These are phyloP conservation scores for Rhadina sibilatrix DNA, from an alignment of 2,113 vertebrate genomes.

Conservation along the genomic window DNA sequence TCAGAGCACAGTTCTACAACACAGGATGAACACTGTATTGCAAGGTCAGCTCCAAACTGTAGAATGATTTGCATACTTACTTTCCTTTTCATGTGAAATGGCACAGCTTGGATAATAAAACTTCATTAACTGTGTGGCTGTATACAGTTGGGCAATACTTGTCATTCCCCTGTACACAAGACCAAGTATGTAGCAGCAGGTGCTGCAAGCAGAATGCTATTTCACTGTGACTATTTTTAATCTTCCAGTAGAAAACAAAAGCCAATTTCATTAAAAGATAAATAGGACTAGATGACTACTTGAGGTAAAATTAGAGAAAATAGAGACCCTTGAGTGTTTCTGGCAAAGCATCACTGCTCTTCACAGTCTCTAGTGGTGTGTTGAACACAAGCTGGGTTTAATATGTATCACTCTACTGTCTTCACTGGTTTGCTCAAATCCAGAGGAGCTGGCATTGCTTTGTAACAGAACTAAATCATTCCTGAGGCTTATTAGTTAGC, in stretches of 20 bases:
- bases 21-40: background rate
- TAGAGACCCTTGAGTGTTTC: background rate
- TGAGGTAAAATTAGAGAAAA: background rate
- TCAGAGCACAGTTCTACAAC: background rate
- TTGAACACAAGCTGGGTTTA: background rate
- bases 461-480: background rate
- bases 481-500: background rate
- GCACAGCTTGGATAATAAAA: background rate
- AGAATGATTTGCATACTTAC: background rate
- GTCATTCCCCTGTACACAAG: background rate
- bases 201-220: background rate
- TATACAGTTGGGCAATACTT: background rate
- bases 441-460: background rate
- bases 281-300: background rate
- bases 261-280: background rate
- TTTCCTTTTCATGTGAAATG: background rate
- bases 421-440: background rate
- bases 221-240: background rate
- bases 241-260: constrained; percentile 1
- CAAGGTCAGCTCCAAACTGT: background rate
- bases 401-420: background rate
- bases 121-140: background rate
- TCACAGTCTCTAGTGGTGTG: background rate
- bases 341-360: background rate
- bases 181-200: background rate